These are phyloP conservation scores for Neocrepidodera transversa DNA, from an alignment of 2,888 invertebrate genomes.

Conservation along the genomic window DNA sequence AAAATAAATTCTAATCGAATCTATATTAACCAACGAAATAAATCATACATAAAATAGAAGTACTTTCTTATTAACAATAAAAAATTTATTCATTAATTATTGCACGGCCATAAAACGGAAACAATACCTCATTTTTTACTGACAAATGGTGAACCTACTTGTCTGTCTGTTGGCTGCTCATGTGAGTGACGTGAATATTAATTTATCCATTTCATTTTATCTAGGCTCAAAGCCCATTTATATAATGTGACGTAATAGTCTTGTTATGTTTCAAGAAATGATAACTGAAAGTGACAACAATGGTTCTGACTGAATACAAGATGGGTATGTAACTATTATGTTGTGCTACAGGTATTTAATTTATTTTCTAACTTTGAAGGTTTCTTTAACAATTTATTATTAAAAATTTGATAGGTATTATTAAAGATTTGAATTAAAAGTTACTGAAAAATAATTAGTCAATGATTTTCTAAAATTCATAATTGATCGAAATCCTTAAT, in stretches of 20 bases:
- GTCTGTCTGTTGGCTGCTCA: neutral
- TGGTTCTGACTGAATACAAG: too few relatives aligned
- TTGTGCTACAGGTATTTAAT: too few relatives aligned
- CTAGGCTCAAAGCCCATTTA: neutral
- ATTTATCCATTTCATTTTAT: neutral
- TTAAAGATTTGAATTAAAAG: too few relatives aligned
- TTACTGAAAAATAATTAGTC: too few relatives aligned
- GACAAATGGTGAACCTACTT: constrained; percentile 6
- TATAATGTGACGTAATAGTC: neutral
- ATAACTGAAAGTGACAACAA: too few relatives aligned
- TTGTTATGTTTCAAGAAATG: too few relatives aligned
- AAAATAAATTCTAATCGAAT: neutral
- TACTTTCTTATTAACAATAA: constrained; percentile 11
- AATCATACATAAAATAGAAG: constrained; percentile 7
- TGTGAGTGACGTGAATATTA: constrained; percentile 11
- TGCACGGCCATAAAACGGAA: constrained; percentile 24
- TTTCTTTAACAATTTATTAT: too few relatives aligned
- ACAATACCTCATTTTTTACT: constrained; percentile 25
- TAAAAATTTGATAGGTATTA: too few relatives aligned
- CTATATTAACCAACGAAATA: constrained; percentile 9
- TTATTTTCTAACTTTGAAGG: too few relatives aligned
- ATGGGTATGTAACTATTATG: too few relatives aligned
- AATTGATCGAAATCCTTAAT: too few relatives aligned
- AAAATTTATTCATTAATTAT: constrained; percentile 18
- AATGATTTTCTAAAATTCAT: too few relatives aligned